Evolutionary conservation across 2,888 invertebrate species (phyloP).

Genomic region (Fragum whitleyi): DNA sequence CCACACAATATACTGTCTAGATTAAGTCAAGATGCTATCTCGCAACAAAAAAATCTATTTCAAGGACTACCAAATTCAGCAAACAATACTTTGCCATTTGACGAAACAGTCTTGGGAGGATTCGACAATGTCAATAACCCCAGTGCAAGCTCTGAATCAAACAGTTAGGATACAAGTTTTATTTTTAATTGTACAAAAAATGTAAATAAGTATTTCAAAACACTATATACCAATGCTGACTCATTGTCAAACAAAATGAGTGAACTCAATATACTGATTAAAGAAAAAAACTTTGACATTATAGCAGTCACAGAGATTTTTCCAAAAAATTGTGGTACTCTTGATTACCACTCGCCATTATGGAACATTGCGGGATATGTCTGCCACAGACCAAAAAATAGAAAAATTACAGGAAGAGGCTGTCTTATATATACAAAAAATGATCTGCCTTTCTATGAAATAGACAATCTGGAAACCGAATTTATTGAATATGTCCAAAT

Average conservation of each 20-base stretch:
- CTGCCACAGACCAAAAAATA: constrained; percentile 1
- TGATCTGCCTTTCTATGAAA: constrained; percentile 2
- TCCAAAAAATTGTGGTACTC: constrained; percentile 8
- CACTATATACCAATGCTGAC: constrained; percentile 10
- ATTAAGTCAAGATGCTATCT: neutral
- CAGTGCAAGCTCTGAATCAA: neutral
- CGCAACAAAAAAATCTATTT: neutral
- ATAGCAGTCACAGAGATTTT: constrained; percentile 8
- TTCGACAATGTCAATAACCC: neutral
- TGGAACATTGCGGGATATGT: constrained; percentile 11
- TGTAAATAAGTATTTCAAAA: constrained; percentile 2
- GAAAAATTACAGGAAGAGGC: constrained; percentile 4
- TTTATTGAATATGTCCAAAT: constrained; percentile 8
- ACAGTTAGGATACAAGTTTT: constrained; percentile 12
- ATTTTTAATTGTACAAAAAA: constrained; percentile 6
- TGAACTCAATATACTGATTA: neutral
- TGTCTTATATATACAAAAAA: constrained; percentile 10
- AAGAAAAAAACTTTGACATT: neutral
- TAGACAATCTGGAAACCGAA: neutral
- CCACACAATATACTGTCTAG: neutral
- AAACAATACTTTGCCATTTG: neutral
- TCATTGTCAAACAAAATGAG: neutral
- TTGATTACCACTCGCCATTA: constrained; percentile 5
- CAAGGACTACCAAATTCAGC: constrained; percentile 4
- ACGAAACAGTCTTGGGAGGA: neutral